Conservation (phyloP, 2,113 vertebrate species). For the Hiodon alosoides region DNA sequence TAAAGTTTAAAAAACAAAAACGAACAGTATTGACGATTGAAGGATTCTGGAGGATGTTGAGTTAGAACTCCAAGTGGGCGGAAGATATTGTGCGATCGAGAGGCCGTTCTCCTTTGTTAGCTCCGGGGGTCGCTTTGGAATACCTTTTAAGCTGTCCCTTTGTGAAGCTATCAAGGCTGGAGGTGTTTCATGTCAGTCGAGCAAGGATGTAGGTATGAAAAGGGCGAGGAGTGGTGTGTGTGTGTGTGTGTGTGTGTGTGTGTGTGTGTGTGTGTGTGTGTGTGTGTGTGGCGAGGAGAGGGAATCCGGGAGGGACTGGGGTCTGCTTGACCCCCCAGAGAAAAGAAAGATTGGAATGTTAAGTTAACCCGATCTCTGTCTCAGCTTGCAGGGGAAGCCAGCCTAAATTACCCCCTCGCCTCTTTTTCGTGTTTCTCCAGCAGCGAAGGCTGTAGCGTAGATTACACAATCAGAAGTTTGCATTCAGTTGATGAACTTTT, state of each 20-base stretch:
- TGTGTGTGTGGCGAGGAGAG: background rate
- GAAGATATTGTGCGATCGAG: background rate
- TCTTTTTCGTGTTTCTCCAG: background rate
- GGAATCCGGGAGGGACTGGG: constrained; percentile 3
- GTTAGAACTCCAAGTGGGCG: background rate
- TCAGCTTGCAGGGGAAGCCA: constrained; percentile 37
- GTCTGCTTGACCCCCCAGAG: constrained; percentile 10
- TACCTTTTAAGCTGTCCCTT: background rate
- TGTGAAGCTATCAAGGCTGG: background rate
- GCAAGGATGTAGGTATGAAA: constrained; percentile 30
- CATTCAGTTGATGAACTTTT: background rate
- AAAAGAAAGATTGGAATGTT: constrained; percentile 47
- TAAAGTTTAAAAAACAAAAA: constrained; percentile 32
- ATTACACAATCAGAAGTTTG: background rate
- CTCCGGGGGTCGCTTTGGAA: background rate
- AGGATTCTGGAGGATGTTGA: background rate
- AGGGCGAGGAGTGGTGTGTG: background rate
- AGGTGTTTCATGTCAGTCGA: constrained; percentile 9
- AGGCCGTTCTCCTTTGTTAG: background rate
- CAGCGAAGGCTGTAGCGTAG: too few species aligned
- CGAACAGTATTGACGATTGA: constrained; percentile 24
- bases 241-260: too few species aligned
- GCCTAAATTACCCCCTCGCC: constrained; percentile 32
- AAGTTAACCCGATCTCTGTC: constrained; percentile 48
- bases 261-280: too few species aligned